Conservation (phyloP, 2,888 invertebrate genomes). For the Peribatodes rhomboidaria region DNA sequence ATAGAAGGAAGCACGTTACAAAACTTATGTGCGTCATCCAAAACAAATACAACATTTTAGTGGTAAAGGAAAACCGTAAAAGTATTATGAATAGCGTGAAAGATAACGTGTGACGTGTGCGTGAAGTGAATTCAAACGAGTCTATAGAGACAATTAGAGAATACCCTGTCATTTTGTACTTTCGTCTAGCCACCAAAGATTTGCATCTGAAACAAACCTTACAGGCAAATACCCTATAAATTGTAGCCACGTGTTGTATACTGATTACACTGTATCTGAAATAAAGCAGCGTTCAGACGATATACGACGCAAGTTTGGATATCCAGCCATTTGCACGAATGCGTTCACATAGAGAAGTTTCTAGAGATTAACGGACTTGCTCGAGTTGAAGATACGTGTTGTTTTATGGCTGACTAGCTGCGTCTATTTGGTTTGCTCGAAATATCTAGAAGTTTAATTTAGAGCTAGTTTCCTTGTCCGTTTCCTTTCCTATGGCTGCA, state of each 20-base stretch:
- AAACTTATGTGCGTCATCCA: too few species aligned
- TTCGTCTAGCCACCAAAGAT: conserved; percentile 18
- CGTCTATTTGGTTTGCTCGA: neutral
- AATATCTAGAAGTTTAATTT: neutral
- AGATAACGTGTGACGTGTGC: too few species aligned
- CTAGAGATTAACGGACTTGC: conserved; percentile 34
- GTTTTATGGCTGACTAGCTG: conserved; percentile 14
- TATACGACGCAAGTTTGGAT: conserved; percentile 48
- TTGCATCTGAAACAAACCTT: conserved; percentile 15
- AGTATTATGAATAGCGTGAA: too few species aligned
- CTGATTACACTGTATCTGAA: conserved; percentile 30
- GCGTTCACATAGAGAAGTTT: conserved; percentile 30
- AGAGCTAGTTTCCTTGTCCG: too few species aligned
- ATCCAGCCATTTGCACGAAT: conserved; percentile 46
- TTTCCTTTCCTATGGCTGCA: too few species aligned
- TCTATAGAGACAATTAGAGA: too few species aligned
- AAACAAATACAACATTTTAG: too few species aligned
- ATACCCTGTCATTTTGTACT: too few species aligned
- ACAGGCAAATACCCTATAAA: conserved; percentile 18
- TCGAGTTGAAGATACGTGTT: conserved; percentile 23
- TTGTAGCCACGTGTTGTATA: conserved; percentile 11
- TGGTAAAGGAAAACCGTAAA: too few species aligned
- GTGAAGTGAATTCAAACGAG: too few species aligned
- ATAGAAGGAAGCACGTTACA: too few species aligned
- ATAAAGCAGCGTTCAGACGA: conserved; percentile 40